phyloP scores from a whole-genome alignment of 2,797 vertebrate genomes.

The Enteromius paludinosus region DNA sequence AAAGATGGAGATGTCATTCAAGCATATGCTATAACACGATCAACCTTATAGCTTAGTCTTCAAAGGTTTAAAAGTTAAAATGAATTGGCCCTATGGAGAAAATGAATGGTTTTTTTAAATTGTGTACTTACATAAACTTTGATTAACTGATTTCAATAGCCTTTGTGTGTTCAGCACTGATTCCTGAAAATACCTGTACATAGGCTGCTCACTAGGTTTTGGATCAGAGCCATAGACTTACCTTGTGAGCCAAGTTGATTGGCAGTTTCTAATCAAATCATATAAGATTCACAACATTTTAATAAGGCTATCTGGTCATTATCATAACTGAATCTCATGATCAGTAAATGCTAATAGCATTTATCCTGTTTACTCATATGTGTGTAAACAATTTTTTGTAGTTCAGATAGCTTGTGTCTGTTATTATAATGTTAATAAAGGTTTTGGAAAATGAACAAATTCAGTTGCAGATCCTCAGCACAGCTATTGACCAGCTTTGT shows the following conservation, averaged over 20 bases:
- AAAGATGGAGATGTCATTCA: too few relatives aligned
- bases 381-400: neutral
- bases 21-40: neutral
- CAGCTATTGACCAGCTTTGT: conserved; percentile 27
- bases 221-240: neutral
- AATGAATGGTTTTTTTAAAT: neutral
- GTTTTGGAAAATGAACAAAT: neutral
- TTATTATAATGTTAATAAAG: neutral
- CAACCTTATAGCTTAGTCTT: neutral
- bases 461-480: neutral
- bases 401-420: neutral
- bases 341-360: neutral
- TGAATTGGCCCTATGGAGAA: neutral
- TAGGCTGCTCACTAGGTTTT: neutral
- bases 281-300: neutral
- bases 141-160: neutral
- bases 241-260: neutral
- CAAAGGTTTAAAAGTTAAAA: neutral
- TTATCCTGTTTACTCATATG: neutral
- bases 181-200: neutral
- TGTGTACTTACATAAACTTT: neutral
- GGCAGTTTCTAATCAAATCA: neutral
- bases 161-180: neutral
- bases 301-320: conserved; percentile 1
- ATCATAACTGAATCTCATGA: neutral